Evolutionary conservation across 1,140 invertebrate genomes (phyloP).

Genomic region (Patella vulgata): DNA sequence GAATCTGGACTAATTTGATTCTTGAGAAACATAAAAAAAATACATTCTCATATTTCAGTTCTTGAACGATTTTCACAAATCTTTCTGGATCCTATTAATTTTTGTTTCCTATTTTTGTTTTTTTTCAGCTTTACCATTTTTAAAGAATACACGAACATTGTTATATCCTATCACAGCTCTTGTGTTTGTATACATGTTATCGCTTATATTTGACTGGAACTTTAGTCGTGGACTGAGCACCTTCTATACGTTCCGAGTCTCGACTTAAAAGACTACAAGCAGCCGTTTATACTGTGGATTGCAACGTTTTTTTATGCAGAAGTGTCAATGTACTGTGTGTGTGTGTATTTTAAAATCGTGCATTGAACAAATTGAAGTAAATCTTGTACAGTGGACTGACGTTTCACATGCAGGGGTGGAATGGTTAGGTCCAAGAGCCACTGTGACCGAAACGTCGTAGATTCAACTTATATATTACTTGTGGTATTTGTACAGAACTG

Average conservation of each 20-base stretch:
- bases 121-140: constrained; percentile 85
- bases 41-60: too few relatives aligned
- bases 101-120: constrained; percentile 14
- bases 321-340: background rate
- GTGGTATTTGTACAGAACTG: too few relatives aligned
- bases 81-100: background rate
- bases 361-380: too few relatives aligned
- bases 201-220: constrained; percentile 74
- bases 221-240: constrained; percentile 58
- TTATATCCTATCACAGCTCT: constrained; percentile 86
- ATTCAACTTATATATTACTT: too few relatives aligned
- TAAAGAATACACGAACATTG: constrained; percentile 88
- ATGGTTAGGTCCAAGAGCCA: too few relatives aligned
- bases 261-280: constrained; percentile 13
- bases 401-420: too few relatives aligned
- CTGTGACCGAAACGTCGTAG: too few relatives aligned
- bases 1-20: too few relatives aligned
- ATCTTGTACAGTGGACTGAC: too few relatives aligned
- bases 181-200: constrained; percentile 82
- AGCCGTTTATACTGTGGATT: constrained; percentile 3
- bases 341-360: background rate
- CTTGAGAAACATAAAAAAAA: too few relatives aligned
- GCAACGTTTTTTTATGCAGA: constrained; percentile 2
- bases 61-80: background rate
- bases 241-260: constrained; percentile 59